Conservation (phyloP, 2,797 vertebrate species). For the Thaleichthys pacificus region DNA sequence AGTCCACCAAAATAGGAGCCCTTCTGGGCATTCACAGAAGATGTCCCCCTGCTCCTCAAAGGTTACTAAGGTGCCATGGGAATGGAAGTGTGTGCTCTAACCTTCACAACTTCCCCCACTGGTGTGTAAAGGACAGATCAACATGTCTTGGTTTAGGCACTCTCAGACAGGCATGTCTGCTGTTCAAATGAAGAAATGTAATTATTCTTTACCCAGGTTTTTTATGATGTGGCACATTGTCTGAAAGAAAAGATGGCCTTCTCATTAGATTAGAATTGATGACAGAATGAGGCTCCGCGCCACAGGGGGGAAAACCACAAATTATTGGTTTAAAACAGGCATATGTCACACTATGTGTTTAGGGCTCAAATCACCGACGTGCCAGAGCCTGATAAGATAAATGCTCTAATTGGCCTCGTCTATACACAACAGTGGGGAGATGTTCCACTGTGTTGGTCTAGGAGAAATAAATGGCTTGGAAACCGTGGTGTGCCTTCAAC, state of each 20-base stretch:
- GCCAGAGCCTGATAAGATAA: conserved; percentile 48
- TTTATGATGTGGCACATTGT: not conserved
- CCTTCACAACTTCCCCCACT: conserved; percentile 49
- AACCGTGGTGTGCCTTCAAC: conserved; percentile 31
- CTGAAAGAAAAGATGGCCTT: not conserved
- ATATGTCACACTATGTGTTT: conserved; percentile 12
- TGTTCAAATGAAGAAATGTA: not conserved
- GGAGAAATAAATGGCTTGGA: conserved; percentile 47
- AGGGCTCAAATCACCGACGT: conserved; percentile 36
- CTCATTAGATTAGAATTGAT: not conserved
- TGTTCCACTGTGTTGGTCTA: conserved; percentile 27
- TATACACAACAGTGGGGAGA: conserved; percentile 29
- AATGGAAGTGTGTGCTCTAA: conserved; percentile 51
- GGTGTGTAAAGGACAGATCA: conserved; percentile 25
- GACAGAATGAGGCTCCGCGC: not conserved
- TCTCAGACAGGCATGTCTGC: not conserved
- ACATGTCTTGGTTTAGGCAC: not conserved
- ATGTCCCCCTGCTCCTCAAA: conserved; percentile 54
- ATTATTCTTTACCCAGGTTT: no score
- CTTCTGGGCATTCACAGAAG: conserved; percentile 49
- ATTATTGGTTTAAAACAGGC: not conserved
- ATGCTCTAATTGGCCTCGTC: conserved; percentile 47
- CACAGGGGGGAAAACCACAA: not conserved
- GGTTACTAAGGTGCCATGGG: conserved; percentile 57
- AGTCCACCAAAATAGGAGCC: conserved; percentile 46